phyloP scores from a whole-genome alignment of 2,888 invertebrate species.

The Ctenicera cuprea region DNA sequence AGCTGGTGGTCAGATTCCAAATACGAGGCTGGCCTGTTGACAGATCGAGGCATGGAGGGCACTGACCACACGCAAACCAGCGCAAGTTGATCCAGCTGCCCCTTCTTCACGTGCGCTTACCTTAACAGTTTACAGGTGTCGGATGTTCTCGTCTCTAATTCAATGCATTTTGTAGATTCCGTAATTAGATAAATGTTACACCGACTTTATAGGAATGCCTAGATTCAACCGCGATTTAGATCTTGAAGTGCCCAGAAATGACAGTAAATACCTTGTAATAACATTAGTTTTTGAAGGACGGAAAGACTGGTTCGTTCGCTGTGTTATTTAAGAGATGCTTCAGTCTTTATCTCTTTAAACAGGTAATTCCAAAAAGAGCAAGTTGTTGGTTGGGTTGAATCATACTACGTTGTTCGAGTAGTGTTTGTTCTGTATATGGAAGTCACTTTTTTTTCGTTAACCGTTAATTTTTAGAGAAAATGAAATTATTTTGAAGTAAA shows the following conservation, averaged over 20 bases:
- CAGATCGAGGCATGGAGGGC: constrained; percentile 53
- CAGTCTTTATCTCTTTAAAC: too few species aligned
- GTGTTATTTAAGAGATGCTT: too few species aligned
- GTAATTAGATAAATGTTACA: constrained; percentile 42
- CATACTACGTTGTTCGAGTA: too few species aligned
- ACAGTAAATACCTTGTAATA: not conserved
- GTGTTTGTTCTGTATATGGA: too few species aligned
- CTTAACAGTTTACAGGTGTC: constrained; percentile 19
- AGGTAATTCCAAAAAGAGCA: too few species aligned
- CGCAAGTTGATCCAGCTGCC: constrained; percentile 41
- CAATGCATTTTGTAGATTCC: constrained; percentile 23
- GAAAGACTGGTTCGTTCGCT: too few species aligned
- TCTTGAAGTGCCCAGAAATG: constrained; percentile 4
- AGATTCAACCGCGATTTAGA: constrained; percentile 3
- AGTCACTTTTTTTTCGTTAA: too few species aligned
- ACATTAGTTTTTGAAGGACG: not conserved
- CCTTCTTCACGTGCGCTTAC: constrained; percentile 10
- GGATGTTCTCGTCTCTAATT: constrained; percentile 5
- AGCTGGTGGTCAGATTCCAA: constrained; percentile 50
- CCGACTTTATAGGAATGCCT: constrained; percentile 11
- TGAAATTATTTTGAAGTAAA: too few species aligned
- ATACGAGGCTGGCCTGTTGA: constrained; percentile 48
- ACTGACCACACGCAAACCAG: constrained; percentile 53
- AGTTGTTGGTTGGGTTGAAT: too few species aligned
- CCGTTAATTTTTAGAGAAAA: too few species aligned